Percentiles rank a stretch among this genome's conserved stretches.
phyloP scores from a whole-genome alignment of 2,888 invertebrate species.

The Melinaea marsaeus region DNA sequence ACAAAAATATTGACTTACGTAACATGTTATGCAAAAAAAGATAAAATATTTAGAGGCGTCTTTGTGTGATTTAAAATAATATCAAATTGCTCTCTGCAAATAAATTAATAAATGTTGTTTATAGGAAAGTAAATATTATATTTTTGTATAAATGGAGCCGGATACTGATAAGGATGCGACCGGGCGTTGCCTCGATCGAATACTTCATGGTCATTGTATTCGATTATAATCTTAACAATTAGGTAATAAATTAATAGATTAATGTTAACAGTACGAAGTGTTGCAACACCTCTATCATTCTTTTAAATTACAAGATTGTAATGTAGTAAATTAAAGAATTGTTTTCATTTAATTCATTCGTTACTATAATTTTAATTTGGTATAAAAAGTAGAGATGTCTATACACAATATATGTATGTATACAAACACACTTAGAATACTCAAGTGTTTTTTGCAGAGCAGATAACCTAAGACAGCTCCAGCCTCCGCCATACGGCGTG shows the following conservation, averaged over 20 bases:
- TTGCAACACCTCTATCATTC: not conserved
- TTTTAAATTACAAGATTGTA: too few species aligned
- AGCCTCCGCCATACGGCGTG: constrained; percentile 59
- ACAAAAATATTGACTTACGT: too few species aligned
- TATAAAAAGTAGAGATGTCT: too few species aligned
- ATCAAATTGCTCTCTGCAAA: too few species aligned
- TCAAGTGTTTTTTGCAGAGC: constrained; percentile 30
- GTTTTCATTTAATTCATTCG: too few species aligned
- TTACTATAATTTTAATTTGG: too few species aligned
- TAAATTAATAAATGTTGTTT: too few species aligned
- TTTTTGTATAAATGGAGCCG: constrained; percentile 20
- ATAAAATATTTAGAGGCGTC: too few species aligned
- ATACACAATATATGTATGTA: not conserved
- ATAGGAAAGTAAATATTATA: constrained; percentile 18
- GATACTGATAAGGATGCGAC: constrained; percentile 14
- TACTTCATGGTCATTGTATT: not conserved
- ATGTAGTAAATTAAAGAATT: too few species aligned
- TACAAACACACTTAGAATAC: constrained; percentile 1
- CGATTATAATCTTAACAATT: not conserved
- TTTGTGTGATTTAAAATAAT: too few species aligned
- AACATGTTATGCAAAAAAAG: too few species aligned
- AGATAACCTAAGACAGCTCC: constrained; percentile 60
- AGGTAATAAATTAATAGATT: not conserved
- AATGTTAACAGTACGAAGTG: not conserved
- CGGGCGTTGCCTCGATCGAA: not conserved